Evolutionary conservation across 2,888 invertebrate genomes (phyloP).

Genomic region (Lissocephala sabroskyi): DNA sequence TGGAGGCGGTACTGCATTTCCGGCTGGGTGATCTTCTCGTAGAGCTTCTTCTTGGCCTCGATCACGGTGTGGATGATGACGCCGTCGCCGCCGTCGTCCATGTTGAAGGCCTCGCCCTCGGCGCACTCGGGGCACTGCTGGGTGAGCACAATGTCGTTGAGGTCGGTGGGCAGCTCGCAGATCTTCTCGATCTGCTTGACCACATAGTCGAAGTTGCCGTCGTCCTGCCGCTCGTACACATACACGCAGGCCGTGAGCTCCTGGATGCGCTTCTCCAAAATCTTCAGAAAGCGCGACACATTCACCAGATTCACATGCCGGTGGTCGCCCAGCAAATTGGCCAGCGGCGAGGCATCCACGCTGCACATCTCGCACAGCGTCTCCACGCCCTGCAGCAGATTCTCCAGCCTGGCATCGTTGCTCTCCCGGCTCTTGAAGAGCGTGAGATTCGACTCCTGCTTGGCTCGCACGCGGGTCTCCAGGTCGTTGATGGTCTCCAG

Average conservation of each 20-base stretch:
- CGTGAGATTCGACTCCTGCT: slow-evolving; percentile 43
- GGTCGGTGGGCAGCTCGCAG: slow-evolving; percentile 71
- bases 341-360: slow-evolving; percentile 74
- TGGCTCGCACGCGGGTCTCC: slow-evolving; percentile 42
- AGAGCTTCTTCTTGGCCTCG: slow-evolving; percentile 59
- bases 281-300: slow-evolving; percentile 74
- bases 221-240: slow-evolving; percentile 54
- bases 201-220: slow-evolving; percentile 44
- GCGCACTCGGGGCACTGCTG: slow-evolving; percentile 72
- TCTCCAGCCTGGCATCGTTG: slow-evolving; percentile 52
- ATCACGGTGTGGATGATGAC: slow-evolving; percentile 46
- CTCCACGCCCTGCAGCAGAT: slow-evolving; percentile 56
- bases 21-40: slow-evolving; percentile 69
- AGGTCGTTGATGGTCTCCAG: slow-evolving; percentile 48
- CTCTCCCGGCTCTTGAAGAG: slow-evolving; percentile 33
- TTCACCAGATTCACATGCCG: slow-evolving; percentile 76
- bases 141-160: slow-evolving; percentile 73
- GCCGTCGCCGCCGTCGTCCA: slow-evolving; percentile 67
- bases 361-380: slow-evolving; percentile 71
- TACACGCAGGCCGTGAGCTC: slow-evolving; percentile 75
- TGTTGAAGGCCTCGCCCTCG: slow-evolving; percentile 70
- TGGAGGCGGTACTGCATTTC: slow-evolving; percentile 72
- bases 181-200: slow-evolving; percentile 65
- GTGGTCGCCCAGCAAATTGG: slow-evolving; percentile 75
- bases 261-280: slow-evolving; percentile 75